Conservation (phyloP, 2,797 vertebrate genomes). For the Oryzias dopingdopingensis region DNA sequence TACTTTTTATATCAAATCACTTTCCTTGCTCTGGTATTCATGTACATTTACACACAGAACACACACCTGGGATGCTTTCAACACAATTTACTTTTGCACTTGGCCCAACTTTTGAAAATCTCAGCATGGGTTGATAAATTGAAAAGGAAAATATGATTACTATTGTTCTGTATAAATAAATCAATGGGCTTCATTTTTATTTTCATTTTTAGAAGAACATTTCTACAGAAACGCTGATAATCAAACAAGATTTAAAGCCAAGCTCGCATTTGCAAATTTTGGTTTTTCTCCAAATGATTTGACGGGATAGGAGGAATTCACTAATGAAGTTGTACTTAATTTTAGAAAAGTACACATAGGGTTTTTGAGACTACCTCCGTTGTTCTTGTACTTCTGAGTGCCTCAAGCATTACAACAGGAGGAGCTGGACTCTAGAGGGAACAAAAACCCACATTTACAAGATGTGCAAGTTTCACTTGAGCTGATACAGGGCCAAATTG, state of each 20-base stretch:
- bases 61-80: conserved; percentile 44
- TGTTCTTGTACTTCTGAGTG: conserved; percentile 10
- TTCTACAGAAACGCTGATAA: conserved; percentile 62
- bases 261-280: too few species aligned
- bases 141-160: conserved; percentile 66
- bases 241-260: too few species aligned
- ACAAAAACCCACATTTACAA: conserved; percentile 21
- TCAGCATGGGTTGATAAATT: conserved; percentile 73
- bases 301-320: neutral
- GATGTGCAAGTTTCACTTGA: conserved; percentile 50
- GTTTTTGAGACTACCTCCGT: conserved; percentile 12
- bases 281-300: neutral
- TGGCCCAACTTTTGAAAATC: conserved; percentile 78
- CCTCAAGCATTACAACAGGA: conserved; percentile 18
- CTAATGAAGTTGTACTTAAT: conserved; percentile 3
- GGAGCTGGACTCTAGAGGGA: conserved; percentile 13
- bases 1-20: conserved; percentile 59
- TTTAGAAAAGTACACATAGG: conserved; percentile 2
- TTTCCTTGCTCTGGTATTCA: conserved; percentile 58
- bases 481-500: conserved; percentile 66
- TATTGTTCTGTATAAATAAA: conserved; percentile 61
- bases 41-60: conserved; percentile 18
- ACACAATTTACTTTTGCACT: conserved; percentile 40
- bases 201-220: conserved; percentile 71
- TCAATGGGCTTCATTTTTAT: conserved; percentile 65